A percentile compares a stretch with the other conserved stretches of the same genome.
These are phyloP conservation scores for Ormyrus rosae DNA, from an alignment of 2,888 invertebrate genomes.

Conservation along the genomic window DNA sequence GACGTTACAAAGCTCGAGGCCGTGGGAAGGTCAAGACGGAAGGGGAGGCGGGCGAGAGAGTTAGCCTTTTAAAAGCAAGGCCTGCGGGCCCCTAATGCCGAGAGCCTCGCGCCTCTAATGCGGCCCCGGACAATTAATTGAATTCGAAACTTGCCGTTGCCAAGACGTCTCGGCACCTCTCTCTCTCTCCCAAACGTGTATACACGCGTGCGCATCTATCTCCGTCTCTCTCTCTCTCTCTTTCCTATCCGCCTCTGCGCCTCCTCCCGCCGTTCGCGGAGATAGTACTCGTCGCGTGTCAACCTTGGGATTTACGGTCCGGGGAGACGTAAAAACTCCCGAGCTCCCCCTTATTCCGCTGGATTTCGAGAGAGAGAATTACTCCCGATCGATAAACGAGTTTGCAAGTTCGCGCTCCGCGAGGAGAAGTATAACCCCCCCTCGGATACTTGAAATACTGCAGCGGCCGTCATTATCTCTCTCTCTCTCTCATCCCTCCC, in stretches of 20 bases:
- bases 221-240: conserved; percentile 47
- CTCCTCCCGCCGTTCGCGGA: not conserved
- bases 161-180: conserved; percentile 20
- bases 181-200: not conserved
- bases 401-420: not conserved
- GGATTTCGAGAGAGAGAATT: conserved; percentile 17
- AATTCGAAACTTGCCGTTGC: conserved; percentile 37
- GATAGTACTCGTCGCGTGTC: not conserved
- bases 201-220: not conserved
- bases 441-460: not conserved
- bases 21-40: too few relatives aligned
- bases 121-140: conserved; percentile 38
- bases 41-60: too few relatives aligned
- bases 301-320: conserved; percentile 28
- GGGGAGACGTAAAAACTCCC: conserved; percentile 17
- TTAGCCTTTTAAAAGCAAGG: too few relatives aligned
- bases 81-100: too few relatives aligned
- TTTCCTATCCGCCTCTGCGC: not conserved
- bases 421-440: not conserved
- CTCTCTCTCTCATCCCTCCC: not conserved
- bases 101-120: conserved; percentile 29
- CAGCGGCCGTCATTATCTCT: conserved; percentile 4
- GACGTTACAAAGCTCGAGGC: too few relatives aligned
- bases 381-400: conserved; percentile 17
- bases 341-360: not conserved